phyloP scores from a whole-genome alignment of 2,888 invertebrate genomes.

The Dicyrtoma fusca region DNA sequence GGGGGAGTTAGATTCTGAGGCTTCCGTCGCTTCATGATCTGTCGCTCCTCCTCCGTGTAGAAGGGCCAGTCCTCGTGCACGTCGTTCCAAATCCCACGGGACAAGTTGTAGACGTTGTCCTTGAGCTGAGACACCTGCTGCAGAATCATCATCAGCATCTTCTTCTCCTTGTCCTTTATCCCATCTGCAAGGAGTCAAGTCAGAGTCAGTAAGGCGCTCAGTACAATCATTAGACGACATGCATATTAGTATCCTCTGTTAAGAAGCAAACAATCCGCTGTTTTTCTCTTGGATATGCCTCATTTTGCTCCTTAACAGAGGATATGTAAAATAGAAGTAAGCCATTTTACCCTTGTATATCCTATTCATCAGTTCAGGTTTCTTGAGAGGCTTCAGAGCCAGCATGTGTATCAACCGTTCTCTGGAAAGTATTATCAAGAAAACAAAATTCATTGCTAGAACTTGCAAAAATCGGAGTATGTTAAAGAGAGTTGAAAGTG shows the following conservation, averaged over 20 bases:
- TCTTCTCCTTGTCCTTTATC: constrained; percentile 79
- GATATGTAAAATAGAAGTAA: no score
- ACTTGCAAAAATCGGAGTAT: no score
- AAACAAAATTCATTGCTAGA: constrained; percentile 40
- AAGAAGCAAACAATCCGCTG: no score
- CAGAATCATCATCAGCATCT: constrained; percentile 74
- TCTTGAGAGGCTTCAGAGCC: constrained; percentile 90
- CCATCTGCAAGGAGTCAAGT: constrained; percentile 73
- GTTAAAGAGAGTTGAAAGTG: no score
- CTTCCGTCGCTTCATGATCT: constrained; percentile 85
- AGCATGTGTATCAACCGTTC: constrained; percentile 93
- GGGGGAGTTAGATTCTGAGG: constrained; percentile 90
- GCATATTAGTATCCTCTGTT: not conserved
- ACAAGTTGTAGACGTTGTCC: constrained; percentile 87
- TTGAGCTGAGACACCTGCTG: constrained; percentile 79
- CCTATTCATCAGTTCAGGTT: constrained; percentile 79
- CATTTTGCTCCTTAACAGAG: no score
- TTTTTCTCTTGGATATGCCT: no score
- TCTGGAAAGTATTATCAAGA: constrained; percentile 64
- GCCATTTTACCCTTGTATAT: constrained; percentile 78
- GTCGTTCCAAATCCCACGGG: constrained; percentile 87
- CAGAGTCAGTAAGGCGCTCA: not conserved
- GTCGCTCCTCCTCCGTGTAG: constrained; percentile 86
- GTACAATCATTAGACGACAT: not conserved
- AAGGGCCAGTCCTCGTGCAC: constrained; percentile 93